Conservation (phyloP, 1,140 invertebrate species). For the Zaprionus vittiger region DNA sequence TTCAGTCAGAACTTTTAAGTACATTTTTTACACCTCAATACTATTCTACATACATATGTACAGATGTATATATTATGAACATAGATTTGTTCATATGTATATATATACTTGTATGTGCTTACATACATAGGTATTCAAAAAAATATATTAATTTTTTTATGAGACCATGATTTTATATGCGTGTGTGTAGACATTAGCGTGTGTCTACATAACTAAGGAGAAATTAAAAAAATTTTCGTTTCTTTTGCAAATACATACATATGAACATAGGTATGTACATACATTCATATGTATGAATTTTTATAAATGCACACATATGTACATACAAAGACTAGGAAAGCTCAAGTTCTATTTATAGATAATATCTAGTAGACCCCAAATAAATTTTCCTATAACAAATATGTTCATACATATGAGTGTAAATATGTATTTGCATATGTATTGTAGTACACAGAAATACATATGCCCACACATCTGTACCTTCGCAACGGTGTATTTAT, state of each 20-base stretch:
- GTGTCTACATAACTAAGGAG: neutral
- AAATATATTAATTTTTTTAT: neutral
- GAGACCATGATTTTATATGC: neutral
- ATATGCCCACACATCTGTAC: slow-evolving; percentile 17
- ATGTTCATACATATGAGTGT: neutral
- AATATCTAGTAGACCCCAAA: slow-evolving; percentile 50
- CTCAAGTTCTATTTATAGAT: slow-evolving; percentile 74
- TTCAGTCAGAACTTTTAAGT: neutral
- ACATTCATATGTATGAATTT: neutral
- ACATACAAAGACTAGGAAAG: slow-evolving; percentile 34
- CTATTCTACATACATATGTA: neutral
- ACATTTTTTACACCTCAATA: neutral
- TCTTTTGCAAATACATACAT: neutral
- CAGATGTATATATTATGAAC: no score
- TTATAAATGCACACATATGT: slow-evolving; percentile 17
- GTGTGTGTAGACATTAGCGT: neutral
- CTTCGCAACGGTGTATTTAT: neutral
- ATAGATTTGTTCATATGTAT: neutral
- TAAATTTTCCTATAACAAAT: slow-evolving; percentile 28
- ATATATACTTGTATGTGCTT: neutral
- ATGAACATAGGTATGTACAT: slow-evolving; percentile 7
- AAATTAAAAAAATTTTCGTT: neutral
- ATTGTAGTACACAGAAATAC: slow-evolving; percentile 18
- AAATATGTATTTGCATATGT: slow-evolving; percentile 1
- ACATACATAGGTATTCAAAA: neutral